Percentiles rank a stretch among this genome's conserved stretches.
Conservation (phyloP, 2,797 vertebrate genomes). For the Babyrousa celebensis region DNA sequence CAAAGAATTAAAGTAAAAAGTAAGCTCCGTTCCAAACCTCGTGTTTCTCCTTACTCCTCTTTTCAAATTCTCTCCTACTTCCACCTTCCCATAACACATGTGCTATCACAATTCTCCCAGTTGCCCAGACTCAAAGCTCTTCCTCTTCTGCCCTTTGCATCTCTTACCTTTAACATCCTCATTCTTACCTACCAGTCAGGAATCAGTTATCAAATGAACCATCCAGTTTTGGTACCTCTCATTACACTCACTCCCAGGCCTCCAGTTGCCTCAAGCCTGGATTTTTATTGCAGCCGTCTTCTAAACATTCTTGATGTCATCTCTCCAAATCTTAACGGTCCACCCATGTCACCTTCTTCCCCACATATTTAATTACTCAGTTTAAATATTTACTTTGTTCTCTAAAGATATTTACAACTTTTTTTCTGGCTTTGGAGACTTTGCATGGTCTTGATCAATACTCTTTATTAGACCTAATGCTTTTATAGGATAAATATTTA, state of each 20-base stretch:
- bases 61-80: not conserved
- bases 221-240: not conserved
- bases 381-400: constrained; percentile 11
- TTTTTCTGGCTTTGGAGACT: not conserved
- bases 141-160: not conserved
- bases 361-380: not conserved
- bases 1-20: not conserved
- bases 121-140: not conserved
- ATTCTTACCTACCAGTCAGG: not conserved
- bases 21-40: not conserved
- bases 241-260: not conserved
- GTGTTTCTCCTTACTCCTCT: not conserved
- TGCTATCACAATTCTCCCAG: not conserved
- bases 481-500: not conserved
- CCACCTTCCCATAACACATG: not conserved
- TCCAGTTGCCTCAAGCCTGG: not conserved
- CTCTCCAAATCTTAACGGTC: not conserved
- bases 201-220: not conserved
- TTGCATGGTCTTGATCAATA: not conserved
- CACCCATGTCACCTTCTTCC: rapidly evolving
- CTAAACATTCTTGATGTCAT: not conserved
- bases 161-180: not conserved
- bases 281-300: not conserved
- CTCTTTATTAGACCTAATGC: not conserved
- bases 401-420: not conserved